phyloP scores from a whole-genome alignment of 2,888 invertebrate genomes.

The Caenorhabditis sp. region DNA sequence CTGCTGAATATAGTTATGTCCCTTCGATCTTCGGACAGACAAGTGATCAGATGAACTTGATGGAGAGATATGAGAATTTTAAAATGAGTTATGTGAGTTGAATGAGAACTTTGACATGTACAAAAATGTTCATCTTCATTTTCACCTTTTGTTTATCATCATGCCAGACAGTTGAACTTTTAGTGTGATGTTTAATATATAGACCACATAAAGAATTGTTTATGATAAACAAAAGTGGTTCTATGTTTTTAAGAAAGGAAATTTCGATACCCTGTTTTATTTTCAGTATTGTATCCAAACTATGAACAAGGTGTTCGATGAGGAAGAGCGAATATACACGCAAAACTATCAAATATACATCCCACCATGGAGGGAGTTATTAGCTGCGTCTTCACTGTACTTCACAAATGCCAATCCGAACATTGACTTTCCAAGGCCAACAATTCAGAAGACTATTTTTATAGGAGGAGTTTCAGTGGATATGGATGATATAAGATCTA shows the following conservation, averaged over 20 bases:
- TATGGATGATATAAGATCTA: conserved; percentile 14
- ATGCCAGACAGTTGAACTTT: no score
- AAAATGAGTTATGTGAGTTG: conserved; percentile 3
- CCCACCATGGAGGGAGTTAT: conserved; percentile 20
- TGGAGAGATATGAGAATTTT: conserved; percentile 20
- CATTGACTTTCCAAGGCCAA: conserved; percentile 39
- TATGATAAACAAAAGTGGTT: no score
- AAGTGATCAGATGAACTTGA: conserved; percentile 24
- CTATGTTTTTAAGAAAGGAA: no score
- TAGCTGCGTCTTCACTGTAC: conserved; percentile 20
- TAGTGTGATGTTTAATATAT: no score
- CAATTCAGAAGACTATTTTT: conserved; percentile 33
- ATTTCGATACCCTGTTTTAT: no score
- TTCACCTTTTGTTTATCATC: no score
- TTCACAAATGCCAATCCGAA: conserved; percentile 45
- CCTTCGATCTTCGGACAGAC: background rate
- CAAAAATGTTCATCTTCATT: no score
- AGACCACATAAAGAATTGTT: no score
- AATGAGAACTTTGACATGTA: no score
- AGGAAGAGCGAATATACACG: background rate
- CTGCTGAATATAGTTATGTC: conserved; percentile 18
- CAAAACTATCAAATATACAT: conserved; percentile 4
- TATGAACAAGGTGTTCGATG: no score
- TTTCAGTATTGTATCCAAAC: no score
- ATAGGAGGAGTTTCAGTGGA: conserved; percentile 46